phyloP scores from a whole-genome alignment of 2,888 invertebrate species.

The Melieria omissa region DNA sequence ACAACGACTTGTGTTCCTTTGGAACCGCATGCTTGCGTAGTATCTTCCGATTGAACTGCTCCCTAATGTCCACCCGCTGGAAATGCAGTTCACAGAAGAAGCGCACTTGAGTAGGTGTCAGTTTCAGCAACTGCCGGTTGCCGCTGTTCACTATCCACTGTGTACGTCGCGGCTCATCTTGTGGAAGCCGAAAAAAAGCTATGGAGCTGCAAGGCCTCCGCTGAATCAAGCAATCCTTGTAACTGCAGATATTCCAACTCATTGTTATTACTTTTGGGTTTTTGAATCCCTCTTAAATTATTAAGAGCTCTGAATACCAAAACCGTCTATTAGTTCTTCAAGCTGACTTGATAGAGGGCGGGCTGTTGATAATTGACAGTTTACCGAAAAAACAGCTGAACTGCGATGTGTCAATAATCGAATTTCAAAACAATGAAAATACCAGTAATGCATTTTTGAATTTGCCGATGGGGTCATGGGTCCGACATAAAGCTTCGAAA shows the following conservation, averaged over 20 bases:
- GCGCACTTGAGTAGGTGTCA: constrained; percentile 37
- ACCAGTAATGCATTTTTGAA: no score
- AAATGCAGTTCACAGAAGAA: constrained; percentile 53
- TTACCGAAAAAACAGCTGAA: no score
- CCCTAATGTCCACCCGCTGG: constrained; percentile 44
- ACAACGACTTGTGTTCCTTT: not conserved
- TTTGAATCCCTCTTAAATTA: no score
- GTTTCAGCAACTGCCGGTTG: constrained; percentile 43
- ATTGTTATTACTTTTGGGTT: not conserved
- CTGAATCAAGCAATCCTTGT: constrained; percentile 40
- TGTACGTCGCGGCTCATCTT: constrained; percentile 48
- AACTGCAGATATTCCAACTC: constrained; percentile 42
- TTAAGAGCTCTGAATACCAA: no score
- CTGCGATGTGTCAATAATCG: no score
- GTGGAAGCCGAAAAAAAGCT: constrained; percentile 51
- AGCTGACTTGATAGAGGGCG: no score
- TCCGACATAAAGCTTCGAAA: no score
- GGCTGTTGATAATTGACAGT: no score
- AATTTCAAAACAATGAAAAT: no score
- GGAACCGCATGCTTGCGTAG: constrained; percentile 48
- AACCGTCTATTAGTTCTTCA: no score
- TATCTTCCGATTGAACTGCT: constrained; percentile 48
- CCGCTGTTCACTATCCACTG: constrained; percentile 55
- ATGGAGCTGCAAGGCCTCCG: constrained; percentile 41
- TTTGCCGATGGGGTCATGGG: no score